Conservation (phyloP, 2,797 vertebrate genomes). For the Ispidina lecontei region DNA sequence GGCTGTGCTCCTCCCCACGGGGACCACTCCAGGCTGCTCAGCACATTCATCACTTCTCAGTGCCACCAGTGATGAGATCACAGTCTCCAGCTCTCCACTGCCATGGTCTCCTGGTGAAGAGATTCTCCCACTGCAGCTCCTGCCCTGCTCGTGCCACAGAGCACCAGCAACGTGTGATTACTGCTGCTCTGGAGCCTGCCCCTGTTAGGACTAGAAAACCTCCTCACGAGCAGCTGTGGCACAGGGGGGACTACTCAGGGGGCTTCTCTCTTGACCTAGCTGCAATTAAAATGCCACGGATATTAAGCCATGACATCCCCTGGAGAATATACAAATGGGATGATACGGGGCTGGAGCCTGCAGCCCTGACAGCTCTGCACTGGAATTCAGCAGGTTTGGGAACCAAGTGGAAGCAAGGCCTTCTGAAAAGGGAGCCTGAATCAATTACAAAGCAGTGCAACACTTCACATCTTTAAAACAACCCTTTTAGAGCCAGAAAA, state of each 20-base stretch:
- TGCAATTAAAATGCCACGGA: not conserved
- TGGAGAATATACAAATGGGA: not conserved
- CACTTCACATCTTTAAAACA: not conserved
- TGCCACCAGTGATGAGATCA: not conserved
- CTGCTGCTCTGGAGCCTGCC: constrained; percentile 6
- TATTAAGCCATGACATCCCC: not conserved
- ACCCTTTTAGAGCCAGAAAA: not conserved
- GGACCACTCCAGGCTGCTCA: not conserved
- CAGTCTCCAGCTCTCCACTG: not conserved
- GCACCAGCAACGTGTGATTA: not conserved
- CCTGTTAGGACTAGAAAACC: constrained; percentile 29
- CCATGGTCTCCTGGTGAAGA: not conserved
- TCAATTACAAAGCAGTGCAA: not conserved
- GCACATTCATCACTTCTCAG: not conserved
- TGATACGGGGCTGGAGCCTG: not conserved
- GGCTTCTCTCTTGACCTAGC: not conserved
- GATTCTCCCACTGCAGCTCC: not conserved
- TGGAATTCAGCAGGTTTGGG: not conserved
- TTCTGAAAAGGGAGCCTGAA: not conserved
- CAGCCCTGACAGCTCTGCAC: not conserved
- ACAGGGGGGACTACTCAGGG: not conserved
- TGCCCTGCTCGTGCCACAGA: not conserved
- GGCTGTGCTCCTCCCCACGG: not conserved
- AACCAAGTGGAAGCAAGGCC: not conserved
- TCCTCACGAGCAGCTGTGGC: not conserved